Evolutionary conservation across 2,888 invertebrate species (phyloP), one percentile per base, ranked within the genome.

Genomic region (Drosophila melanosoma): DNA sequence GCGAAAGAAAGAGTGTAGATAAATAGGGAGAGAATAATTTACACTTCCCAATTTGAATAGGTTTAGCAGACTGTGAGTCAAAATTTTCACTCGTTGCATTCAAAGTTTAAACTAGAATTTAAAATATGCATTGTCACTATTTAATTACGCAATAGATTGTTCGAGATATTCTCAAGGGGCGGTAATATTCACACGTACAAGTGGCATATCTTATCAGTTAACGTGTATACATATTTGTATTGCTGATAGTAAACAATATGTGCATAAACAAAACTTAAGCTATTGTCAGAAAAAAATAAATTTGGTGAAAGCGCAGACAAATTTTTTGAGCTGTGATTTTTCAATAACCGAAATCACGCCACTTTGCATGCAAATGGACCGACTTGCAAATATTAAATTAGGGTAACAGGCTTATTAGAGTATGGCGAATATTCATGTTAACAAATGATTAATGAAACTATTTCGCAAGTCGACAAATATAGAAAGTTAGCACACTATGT

Each of bases 151-250:
- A 56, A 64, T 58, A 66, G 76, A 77, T 73, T 76, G 75, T 78
- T 87, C 80, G 56, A 74, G 77, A 58, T 84, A 62, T 57, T 75
- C 59, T 76, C 49, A 69, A 75, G 57, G 53, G 57, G 80, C 76
- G 72, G 65, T 72, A 75, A 70, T 69, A 35, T 45, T 62, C 48
- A 20, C 69, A 63, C 70, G 59, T 69, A 35, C 45, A 53, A 40
- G 59, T 70, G 70, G 15, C 69, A 66, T 87, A 74, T 82, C 87
- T 89, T 83, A 85, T 85, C 85, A 73, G 59, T 26, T 23, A 33
- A 17, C 36, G 53, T 66, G 57, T 48, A 23, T 45, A 33, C 12
- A 32, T 35, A n/a, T 40, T 52, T 48, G 33, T 58, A 17, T 12
- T 15, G 40, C 61, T 76, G 78, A 77, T 77, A 74, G 12, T 48